phyloP scores from a whole-genome alignment of 1,140 invertebrate species.

The Pogonomyrmex californicus region DNA sequence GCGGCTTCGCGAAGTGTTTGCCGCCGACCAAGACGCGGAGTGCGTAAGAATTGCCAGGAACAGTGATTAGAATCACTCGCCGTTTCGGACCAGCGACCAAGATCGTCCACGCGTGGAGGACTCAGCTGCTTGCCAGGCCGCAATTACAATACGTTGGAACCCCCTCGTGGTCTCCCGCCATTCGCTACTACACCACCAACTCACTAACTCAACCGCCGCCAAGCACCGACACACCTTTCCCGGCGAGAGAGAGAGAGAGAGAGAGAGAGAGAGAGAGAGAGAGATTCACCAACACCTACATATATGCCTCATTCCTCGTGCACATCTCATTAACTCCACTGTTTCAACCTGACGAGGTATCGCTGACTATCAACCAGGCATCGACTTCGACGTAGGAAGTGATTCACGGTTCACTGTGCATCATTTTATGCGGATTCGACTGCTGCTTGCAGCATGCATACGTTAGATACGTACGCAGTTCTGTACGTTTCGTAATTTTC shows the following conservation, averaged over 20 bases:
- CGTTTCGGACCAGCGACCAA: conserved; percentile 81
- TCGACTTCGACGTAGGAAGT: conserved; percentile 77
- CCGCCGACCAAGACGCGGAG: conserved; percentile 54
- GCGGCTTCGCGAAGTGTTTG: conserved; percentile 30
- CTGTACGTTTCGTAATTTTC: conserved; percentile 68
- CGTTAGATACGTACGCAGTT: conserved; percentile 45
- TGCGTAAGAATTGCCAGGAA: conserved; percentile 78
- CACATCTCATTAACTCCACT: conserved; percentile 76
- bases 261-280: conserved; percentile 48
- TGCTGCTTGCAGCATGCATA: conserved; percentile 58
- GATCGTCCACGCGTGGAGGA: conserved; percentile 82
- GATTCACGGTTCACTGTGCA: conserved; percentile 78
- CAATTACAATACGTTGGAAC: conserved; percentile 80
- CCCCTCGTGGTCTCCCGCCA: conserved; percentile 65
- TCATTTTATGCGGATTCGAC: conserved; percentile 69
- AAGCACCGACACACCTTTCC: conserved; percentile 38
- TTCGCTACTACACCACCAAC: conserved; percentile 42
- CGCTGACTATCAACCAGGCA: conserved; percentile 74
- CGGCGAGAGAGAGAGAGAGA: background rate
- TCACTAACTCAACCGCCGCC: conserved; percentile 36
- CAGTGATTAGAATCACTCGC: conserved; percentile 82
- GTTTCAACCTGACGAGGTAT: conserved; percentile 75
- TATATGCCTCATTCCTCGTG: conserved; percentile 65
- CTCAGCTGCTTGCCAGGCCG: conserved; percentile 79
- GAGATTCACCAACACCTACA: conserved; percentile 51